Base-by-base conservation (phyloP, 2,113 vertebrate species). In the Clarias gariepinus region DNA sequence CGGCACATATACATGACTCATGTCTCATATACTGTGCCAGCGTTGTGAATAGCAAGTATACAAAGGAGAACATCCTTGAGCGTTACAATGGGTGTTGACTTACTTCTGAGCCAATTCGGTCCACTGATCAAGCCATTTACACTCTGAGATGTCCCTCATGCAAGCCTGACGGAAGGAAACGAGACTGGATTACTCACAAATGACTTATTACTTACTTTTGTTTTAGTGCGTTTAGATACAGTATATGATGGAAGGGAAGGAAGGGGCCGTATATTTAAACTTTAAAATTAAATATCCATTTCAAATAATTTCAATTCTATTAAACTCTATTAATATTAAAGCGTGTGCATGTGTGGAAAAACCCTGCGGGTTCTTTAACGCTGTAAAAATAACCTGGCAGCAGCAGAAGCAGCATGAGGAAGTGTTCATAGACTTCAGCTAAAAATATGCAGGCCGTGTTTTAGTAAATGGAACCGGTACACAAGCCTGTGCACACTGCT, bases 121-220 rank as follows among this genome's bases (percentile, higher is more conserved):
- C 98, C 98, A 99, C 91, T 99, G 98, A 94, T 99, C 98, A 88
- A 99, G 94, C 98, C 98, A 99, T 92, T 99, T 99, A 94, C 98
- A 99, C 0, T 95, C 96, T 78, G 98, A 97, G 89, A 99, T 98
- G 93, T 99, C 98, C 92, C 97, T 97, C 98, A 99, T 99, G 89
- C 98, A 99, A 11, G 98, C 98, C 98, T 99, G 63, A 16, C 15
- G 10, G 52, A 3, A 78, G 28, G 74, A 79, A 11, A 58, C 12
- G 7, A 33, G 0, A 79, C 53, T 0, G 2, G 13, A 78, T 78
- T 28, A 55, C 15, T 57, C 52, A 78, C 76, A 55, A 53, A 78
- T 18, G 25, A 55, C 69, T 18, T 10, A 12, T 47, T 41, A 73
- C 7, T n/a, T 23, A 15, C 23, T 15, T 47, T 47, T 47, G 41